Evolutionary conservation across 2,113 vertebrate species (phyloP).

Genomic region (Chaetops frenatus): DNA sequence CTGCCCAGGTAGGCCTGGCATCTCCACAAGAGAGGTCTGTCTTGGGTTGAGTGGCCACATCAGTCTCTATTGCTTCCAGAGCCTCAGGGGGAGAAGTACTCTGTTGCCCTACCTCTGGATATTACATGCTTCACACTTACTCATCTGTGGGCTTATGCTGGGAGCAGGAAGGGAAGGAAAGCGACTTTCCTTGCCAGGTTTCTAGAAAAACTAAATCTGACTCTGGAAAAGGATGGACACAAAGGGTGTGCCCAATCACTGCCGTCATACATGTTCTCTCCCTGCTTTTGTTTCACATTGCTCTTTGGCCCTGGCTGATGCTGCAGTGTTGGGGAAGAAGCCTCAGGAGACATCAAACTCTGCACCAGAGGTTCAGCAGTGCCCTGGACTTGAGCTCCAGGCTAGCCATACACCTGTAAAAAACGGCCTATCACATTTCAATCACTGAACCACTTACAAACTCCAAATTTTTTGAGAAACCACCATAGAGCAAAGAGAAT

Average conservation of each 20-base stretch:
- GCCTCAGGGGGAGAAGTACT: background rate
- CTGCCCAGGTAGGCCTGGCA: background rate
- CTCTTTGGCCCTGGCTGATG: background rate
- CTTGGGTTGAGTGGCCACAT: background rate
- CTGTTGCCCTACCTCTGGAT: background rate
- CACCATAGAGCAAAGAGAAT: background rate
- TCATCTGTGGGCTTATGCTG: background rate
- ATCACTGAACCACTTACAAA: background rate
- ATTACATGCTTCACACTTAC: background rate
- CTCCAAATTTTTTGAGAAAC: background rate
- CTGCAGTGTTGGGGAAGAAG: background rate
- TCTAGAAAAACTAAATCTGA: background rate
- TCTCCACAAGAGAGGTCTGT: background rate
- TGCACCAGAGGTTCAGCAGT: background rate
- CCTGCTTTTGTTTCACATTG: background rate
- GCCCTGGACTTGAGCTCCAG: background rate
- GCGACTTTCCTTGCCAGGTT: background rate
- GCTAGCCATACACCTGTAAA: background rate
- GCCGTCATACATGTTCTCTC: background rate
- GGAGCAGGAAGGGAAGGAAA: background rate
- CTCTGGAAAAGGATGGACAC: background rate
- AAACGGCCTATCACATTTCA: background rate
- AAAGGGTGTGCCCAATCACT: background rate
- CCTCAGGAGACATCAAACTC: background rate
- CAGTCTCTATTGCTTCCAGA: background rate